Evolutionary conservation across 2,113 vertebrate species (phyloP), one percentile per base, ranked within the genome.

Genomic region (Brevimyrus niger): DNA sequence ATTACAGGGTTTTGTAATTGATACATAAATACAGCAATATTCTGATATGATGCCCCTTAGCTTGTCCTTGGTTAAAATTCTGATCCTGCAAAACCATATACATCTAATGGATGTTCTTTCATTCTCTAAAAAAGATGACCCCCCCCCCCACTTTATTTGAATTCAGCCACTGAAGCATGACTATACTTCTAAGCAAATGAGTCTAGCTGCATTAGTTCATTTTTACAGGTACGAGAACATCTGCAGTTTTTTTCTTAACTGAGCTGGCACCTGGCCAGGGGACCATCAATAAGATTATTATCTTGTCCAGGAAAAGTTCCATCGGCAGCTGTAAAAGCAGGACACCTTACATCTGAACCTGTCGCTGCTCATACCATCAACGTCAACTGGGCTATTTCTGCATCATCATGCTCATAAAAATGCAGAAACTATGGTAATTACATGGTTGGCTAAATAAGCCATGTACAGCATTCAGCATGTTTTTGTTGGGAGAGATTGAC

Each of bases 131-230:
- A 44, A 50, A 65, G 1, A 27, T 35, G n/a, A 1, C 58, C n/a
- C 4, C 53, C 51, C 17, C 51, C 4, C 4, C 17, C 17, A n/a
- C n/a, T 3, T 27, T 53, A 55, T 44, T n/a, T 27, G 13, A 48
- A 47, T 27, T 38, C 44, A 23, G 21, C 23, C 82, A 89, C 80
- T 65, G 53, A 90, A 87, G 85, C 73, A 42, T 87, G 85, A 73
- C 91, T 90, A 53, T 17, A 83, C 83, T 35, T 69, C 69, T 53
- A 55, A 87, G 76, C 69, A 85, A 69, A 91, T 9, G 27, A 87
- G 69, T 9, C 46, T 47, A 83, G 83, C 10, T 42, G 11, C 53
- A 35, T 51, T 19, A 13, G 11, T 80, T 53, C 51, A 23, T 89
- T 42, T 83, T 65, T 44, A 69, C 21, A 4, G 35, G 31, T 73